Evolutionary conservation across 1,140 invertebrate species (phyloP), one percentile per base, ranked within the genome.

Genomic region (Drosophila paulistorum): DNA sequence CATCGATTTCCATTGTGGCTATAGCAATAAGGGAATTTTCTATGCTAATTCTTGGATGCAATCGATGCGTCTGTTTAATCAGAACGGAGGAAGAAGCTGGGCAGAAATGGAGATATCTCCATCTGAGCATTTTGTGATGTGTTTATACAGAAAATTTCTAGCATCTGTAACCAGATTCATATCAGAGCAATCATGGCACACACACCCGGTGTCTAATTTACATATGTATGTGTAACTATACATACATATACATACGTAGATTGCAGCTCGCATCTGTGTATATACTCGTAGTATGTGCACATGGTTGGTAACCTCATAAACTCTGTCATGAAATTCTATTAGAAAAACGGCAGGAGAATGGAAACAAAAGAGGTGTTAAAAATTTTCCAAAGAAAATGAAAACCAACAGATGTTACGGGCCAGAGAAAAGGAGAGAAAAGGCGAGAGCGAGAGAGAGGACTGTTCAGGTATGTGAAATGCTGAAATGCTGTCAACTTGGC

Each of bases 291-390:
- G 45, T 23, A 51, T 51, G 45, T 51, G 14, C 68, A 57, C 20
- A 17, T 71, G 68, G 68, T 3, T 51, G 45, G 45, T 51, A 51
- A 51, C 45, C 45, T 51, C 45, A 51, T 51, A 51, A 51, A 51
- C 45, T 51, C 17, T 23, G 17, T 51, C 45, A 51, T 51, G 45
- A 51, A 51, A 51, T 51, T 51, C 45, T 51, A 51, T 51, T 51
- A 51, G 45, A 51, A 51, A 30, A 23, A 51, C 45, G 45, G 17
- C n/a, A 51, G 45, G 45, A 51, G 55, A 68, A 67, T 71, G 59
- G 61, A 73, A 71, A 81, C 67, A 71, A 80, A 80, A 62, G 61
- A 77, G 73, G 74, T 80, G 81, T 69, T 71, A 59, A 57, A 77
- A 59, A 64, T 65, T 30, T 59, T 59, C 26, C 68, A 20, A 72